A percentile compares a stretch with the other conserved stretches of the same genome.
These are phyloP conservation scores for Anthrax anthrax DNA, from an alignment of 2,888 invertebrate species.

Conservation along the genomic window DNA sequence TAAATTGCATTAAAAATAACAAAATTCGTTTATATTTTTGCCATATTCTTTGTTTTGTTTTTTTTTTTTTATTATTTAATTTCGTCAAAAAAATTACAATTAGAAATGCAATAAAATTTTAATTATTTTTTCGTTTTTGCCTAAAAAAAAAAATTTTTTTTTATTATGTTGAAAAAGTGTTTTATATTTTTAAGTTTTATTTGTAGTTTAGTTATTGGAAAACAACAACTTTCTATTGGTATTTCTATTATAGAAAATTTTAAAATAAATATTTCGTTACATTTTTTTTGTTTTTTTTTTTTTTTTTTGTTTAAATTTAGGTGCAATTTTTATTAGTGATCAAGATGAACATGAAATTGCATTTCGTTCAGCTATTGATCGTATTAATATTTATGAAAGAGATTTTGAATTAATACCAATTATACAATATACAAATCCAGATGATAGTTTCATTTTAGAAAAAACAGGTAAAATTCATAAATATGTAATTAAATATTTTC, in stretches of 20 bases:
- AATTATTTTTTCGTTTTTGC: no score
- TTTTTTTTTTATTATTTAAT: neutral
- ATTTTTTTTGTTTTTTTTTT: neutral
- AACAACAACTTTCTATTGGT: neutral
- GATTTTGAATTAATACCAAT: slow-evolving; percentile 26
- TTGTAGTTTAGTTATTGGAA: neutral
- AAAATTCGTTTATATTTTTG: neutral
- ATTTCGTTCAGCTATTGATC: slow-evolving; percentile 40
- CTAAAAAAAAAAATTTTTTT: no score
- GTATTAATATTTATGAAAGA: slow-evolving; percentile 33
- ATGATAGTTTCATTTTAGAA: slow-evolving; percentile 31
- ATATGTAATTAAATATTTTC: no score
- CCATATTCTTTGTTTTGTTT: neutral
- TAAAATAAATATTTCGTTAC: no score
- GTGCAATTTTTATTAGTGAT: slow-evolving; percentile 39
- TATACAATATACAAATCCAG: slow-evolving; percentile 23
- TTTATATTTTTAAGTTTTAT: no score
- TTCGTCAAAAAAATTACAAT: neutral
- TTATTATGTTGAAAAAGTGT: no score
- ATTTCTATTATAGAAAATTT: neutral
- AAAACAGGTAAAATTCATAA: slow-evolving; percentile 28
- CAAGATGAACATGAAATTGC: slow-evolving; percentile 44
- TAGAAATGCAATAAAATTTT: no score
- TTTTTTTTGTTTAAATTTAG: slow-evolving; percentile 14
- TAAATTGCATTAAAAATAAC: neutral